Conservation (phyloP, 2,888 invertebrate species). For the Drosophila neutralis region DNA sequence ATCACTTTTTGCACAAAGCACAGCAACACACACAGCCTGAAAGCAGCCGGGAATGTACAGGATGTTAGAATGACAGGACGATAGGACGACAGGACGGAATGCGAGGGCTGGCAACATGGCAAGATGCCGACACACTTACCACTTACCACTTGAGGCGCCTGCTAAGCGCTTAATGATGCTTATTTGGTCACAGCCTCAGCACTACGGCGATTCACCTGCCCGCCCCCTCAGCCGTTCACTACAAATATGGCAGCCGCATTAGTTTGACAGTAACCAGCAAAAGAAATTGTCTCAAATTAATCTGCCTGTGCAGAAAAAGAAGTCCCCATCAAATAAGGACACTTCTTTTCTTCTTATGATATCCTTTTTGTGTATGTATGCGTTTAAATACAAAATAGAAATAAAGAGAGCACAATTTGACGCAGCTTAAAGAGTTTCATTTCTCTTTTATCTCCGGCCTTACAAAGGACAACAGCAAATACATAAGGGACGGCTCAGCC, state of each 20-base stretch:
- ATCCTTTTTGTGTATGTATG: background rate
- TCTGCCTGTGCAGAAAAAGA: conserved; percentile 51
- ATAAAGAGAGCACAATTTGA: background rate
- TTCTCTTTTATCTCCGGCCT: background rate
- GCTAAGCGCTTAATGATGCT: conserved; percentile 75
- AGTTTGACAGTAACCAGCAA: conserved; percentile 59
- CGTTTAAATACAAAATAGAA: background rate
- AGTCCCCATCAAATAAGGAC: conserved; percentile 33
- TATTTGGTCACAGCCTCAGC: conserved; percentile 57
- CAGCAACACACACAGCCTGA: background rate
- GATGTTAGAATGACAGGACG: conserved; percentile 16
- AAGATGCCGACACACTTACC: conserved; percentile 28
- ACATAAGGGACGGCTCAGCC: background rate
- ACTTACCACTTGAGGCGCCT: conserved; percentile 56
- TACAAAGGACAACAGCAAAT: background rate
- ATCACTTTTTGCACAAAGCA: conserved; percentile 40
- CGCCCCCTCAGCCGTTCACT: background rate
- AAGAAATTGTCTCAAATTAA: conserved; percentile 73
- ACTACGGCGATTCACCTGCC: background rate
- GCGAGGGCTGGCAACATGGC: conserved; percentile 13
- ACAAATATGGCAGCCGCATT: conserved; percentile 33
- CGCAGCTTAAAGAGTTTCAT: background rate
- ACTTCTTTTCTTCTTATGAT: background rate
- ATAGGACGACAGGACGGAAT: background rate
- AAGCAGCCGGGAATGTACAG: background rate